Percentiles rank a stretch among this genome's conserved stretches.
Conservation (phyloP, 2,797 vertebrate genomes). For the Steatocranus sp. region DNA sequence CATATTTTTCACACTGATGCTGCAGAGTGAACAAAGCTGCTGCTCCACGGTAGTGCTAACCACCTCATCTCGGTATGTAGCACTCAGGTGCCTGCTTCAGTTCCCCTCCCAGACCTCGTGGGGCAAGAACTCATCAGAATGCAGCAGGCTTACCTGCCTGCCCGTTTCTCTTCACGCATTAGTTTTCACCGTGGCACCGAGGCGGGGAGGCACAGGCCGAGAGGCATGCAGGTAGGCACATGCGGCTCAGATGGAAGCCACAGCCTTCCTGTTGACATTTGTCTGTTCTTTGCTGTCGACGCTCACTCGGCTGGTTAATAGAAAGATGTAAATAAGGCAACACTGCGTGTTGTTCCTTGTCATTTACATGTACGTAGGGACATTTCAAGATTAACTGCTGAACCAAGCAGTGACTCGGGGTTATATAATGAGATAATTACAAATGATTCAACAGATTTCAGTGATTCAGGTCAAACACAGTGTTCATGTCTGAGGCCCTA, state of each 20-base stretch:
- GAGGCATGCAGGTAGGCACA: slow-evolving; percentile 21
- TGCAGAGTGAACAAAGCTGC: slow-evolving; percentile 30
- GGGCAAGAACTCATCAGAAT: slow-evolving; percentile 54
- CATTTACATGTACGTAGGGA: not conserved
- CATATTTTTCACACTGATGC: slow-evolving; percentile 13
- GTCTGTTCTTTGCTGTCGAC: not conserved
- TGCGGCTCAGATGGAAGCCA: slow-evolving; percentile 24
- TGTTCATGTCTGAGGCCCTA: not conserved
- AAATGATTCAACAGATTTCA: slow-evolving; percentile 18
- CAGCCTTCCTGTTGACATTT: slow-evolving; percentile 46
- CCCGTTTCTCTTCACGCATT: slow-evolving; percentile 38
- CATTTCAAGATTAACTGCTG: not conserved
- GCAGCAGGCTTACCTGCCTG: slow-evolving; percentile 37
- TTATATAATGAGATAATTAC: not conserved
- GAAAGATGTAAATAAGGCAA: slow-evolving; percentile 27
- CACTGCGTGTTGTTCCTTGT: not conserved
- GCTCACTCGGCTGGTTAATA: slow-evolving; percentile 17
- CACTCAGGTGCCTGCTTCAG: slow-evolving; percentile 35
- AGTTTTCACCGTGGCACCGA: slow-evolving; percentile 8
- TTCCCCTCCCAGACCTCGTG: slow-evolving; percentile 14
- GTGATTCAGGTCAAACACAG: not conserved
- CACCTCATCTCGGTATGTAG: slow-evolving; percentile 29
- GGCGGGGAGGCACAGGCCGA: not conserved
- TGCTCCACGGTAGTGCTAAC: slow-evolving; percentile 22
- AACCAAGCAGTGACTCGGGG: not conserved